Conservation (phyloP, 2,888 invertebrate genomes). For the Rutpela maculata region DNA sequence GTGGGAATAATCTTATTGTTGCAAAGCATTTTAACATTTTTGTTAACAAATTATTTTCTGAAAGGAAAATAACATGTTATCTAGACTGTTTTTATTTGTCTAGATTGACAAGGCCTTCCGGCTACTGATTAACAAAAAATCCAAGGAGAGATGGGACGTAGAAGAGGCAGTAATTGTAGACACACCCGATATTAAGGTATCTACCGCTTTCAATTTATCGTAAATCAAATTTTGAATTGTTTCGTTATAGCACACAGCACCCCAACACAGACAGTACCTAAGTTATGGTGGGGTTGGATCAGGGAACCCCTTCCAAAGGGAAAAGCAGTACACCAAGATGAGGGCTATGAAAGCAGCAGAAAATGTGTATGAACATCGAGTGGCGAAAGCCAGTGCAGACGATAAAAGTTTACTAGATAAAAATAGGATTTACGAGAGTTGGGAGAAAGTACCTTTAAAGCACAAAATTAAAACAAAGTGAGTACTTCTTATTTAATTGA, state of each 20-base stretch:
- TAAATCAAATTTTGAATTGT: slow-evolving; percentile 48
- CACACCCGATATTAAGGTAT: slow-evolving; percentile 81
- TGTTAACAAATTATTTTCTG: no score
- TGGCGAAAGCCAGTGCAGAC: slow-evolving; percentile 77
- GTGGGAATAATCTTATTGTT: no score
- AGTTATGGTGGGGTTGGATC: slow-evolving; percentile 86
- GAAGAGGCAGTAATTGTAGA: slow-evolving; percentile 74
- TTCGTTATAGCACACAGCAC: slow-evolving; percentile 84
- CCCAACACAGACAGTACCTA: slow-evolving; percentile 91
- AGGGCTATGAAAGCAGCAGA: slow-evolving; percentile 83
- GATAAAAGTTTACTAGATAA: slow-evolving; percentile 81
- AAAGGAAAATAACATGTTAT: no score
- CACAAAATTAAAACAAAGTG: slow-evolving; percentile 87
- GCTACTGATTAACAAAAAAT: slow-evolving; percentile 81
- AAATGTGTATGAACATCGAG: slow-evolving; percentile 78
- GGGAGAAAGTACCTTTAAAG: slow-evolving; percentile 76
- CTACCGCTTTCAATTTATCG: slow-evolving; percentile 5
- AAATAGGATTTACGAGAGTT: slow-evolving; percentile 71
- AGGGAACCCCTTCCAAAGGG: slow-evolving; percentile 86
- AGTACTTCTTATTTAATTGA: slow-evolving; percentile 28
- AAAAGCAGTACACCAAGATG: slow-evolving; percentile 84
- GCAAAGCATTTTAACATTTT: no score
- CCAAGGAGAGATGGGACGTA: slow-evolving; percentile 77
- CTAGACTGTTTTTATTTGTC: slow-evolving; percentile 38
- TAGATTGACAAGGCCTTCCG: slow-evolving; percentile 86